Conservation (phyloP, 2,888 invertebrate species). For the Yponomeuta malinellus region DNA sequence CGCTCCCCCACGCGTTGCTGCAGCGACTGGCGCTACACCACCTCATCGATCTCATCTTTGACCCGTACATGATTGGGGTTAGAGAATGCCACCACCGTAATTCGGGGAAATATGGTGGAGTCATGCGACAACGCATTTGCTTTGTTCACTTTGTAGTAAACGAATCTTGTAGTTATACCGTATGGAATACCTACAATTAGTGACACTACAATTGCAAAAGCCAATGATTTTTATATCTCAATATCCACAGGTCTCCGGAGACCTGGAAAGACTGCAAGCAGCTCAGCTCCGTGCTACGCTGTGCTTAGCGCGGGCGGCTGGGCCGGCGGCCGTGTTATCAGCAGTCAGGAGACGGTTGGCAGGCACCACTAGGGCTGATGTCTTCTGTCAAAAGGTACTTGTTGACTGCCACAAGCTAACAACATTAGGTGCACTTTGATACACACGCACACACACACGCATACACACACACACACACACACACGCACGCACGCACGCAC, state of each 20-base stretch:
- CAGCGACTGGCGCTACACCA: constrained; percentile 60
- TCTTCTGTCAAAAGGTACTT: constrained; percentile 65
- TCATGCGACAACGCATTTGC: too few relatives aligned
- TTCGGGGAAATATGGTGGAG: too few relatives aligned
- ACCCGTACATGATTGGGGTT: constrained; percentile 55
- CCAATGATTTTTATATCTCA: neutral
- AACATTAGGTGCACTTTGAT: neutral
- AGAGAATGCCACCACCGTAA: neutral
- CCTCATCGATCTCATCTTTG: constrained; percentile 60
- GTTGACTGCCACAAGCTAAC: neutral
- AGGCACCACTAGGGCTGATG: constrained; percentile 72
- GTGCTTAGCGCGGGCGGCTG: constrained; percentile 84
- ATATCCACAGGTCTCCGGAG: constrained; percentile 33
- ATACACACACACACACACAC: too few relatives aligned
- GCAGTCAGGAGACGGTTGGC: constrained; percentile 76
- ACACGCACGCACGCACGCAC: too few relatives aligned
- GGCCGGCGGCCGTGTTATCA: constrained; percentile 80
- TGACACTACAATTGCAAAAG: too few relatives aligned
- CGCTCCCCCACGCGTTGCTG: constrained; percentile 63
- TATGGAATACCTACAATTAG: too few relatives aligned
- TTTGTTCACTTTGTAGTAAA: too few relatives aligned
- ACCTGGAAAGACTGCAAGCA: constrained; percentile 44
- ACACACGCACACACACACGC: too few relatives aligned
- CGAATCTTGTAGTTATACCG: too few relatives aligned
- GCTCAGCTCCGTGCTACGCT: constrained; percentile 66